These are phyloP conservation scores for Ischnura elegans DNA, from an alignment of 2,888 invertebrate species.

Conservation along the genomic window DNA sequence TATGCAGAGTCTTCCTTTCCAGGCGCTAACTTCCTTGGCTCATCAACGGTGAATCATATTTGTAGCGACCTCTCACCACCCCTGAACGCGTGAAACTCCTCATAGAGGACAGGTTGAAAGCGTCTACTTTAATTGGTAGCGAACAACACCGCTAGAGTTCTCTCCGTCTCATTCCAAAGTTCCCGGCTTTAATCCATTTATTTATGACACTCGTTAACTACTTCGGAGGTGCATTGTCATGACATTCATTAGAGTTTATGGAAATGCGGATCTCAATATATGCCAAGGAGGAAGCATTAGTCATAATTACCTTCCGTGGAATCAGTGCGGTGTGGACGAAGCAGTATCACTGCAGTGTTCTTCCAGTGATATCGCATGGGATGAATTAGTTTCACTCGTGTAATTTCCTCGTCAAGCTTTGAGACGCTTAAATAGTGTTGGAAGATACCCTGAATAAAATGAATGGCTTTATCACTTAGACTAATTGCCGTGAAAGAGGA, in stretches of 20 bases:
- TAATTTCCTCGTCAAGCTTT: background rate
- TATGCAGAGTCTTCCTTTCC: background rate
- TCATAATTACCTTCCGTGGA: constrained; percentile 36
- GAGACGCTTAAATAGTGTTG: background rate
- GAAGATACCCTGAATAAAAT: background rate
- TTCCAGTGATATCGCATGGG: background rate
- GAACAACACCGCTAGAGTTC: background rate
- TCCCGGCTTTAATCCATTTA: constrained; percentile 15
- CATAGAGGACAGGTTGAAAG: constrained; percentile 19
- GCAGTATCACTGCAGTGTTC: background rate
- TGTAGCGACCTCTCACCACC: background rate
- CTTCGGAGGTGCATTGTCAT: constrained; percentile 22
- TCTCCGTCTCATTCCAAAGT: constrained; percentile 25
- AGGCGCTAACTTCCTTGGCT: background rate
- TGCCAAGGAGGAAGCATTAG: constrained; percentile 55
- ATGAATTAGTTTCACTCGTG: constrained; percentile 32
- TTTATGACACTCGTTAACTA: constrained; percentile 63
- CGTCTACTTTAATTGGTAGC: constrained; percentile 49
- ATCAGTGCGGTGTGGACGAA: background rate
- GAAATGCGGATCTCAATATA: constrained; percentile 64
- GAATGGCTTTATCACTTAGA: background rate
- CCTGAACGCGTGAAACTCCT: background rate
- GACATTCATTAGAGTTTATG: constrained; percentile 67
- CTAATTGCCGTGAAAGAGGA: background rate
- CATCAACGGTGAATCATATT: background rate